Evolutionary conservation across 2,888 invertebrate genomes (phyloP).

Genomic region (Thymelicus lineola): DNA sequence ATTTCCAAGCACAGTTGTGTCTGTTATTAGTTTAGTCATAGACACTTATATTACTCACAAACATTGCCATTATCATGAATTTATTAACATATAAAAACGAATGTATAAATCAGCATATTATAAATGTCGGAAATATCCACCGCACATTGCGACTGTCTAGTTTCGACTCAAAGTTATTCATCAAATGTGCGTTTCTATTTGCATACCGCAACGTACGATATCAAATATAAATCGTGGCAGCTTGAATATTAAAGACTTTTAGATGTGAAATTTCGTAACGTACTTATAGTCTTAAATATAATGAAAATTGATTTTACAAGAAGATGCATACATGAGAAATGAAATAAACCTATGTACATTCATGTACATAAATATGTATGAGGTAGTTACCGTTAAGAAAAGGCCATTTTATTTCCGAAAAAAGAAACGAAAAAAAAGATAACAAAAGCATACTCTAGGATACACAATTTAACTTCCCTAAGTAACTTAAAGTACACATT

Average conservation of each 20-base stretch:
- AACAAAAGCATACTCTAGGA: no score
- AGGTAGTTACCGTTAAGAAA: no score
- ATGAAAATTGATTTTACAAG: no score
- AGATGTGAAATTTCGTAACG: background rate
- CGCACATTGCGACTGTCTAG: slow-evolving; percentile 52
- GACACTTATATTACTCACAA: background rate
- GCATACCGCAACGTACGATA: slow-evolving; percentile 38
- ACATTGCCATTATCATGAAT: background rate
- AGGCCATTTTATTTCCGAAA: no score
- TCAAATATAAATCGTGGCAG: background rate
- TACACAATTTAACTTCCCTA: no score
- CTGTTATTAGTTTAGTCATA: background rate
- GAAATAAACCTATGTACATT: no score
- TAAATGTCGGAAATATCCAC: slow-evolving; percentile 41
- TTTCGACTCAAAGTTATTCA: slow-evolving; percentile 55
- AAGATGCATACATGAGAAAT: no score
- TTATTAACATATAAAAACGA: slow-evolving; percentile 7
- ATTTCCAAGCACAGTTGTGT: background rate
- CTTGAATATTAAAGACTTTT: background rate
- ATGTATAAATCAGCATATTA: slow-evolving; percentile 48
- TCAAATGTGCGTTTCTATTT: slow-evolving; percentile 50
- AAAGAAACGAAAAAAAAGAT: no score
- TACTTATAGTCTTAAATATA: background rate
- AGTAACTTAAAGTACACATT: no score
- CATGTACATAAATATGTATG: no score